Evolutionary conservation across 23 tunicate genomes (phyloP).

Genomic region (Halocynthia roretzi): DNA sequence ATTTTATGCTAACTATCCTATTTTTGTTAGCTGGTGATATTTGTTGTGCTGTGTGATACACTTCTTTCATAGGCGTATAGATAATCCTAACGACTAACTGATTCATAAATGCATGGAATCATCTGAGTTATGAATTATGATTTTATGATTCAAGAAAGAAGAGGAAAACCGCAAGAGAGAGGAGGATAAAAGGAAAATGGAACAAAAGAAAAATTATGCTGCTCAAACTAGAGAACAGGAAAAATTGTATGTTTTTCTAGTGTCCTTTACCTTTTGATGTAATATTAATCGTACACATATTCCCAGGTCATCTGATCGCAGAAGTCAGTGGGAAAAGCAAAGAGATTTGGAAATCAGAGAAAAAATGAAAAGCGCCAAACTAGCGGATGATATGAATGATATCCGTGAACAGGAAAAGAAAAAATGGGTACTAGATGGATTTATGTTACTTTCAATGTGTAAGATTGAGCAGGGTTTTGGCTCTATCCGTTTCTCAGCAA

Average conservation of each 20-base stretch:
- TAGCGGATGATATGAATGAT: constrained; percentile 49
- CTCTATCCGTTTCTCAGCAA: too few relatives aligned
- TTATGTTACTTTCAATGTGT: too few relatives aligned
- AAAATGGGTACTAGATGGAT: constrained; percentile 24
- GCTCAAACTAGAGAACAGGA: constrained; percentile 40
- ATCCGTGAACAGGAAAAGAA: constrained; percentile 35
- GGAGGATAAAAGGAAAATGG: constrained; percentile 35
- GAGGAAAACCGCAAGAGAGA: constrained; percentile 52
- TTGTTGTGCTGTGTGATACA: too few relatives aligned
- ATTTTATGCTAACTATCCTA: too few relatives aligned
- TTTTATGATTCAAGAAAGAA: constrained; percentile 30
- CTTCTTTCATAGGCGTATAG: too few relatives aligned
- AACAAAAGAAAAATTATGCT: constrained; percentile 29
- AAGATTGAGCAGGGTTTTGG: too few relatives aligned
- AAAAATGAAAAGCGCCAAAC: constrained; percentile 54
- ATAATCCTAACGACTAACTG: too few relatives aligned
- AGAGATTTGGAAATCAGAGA: constrained; percentile 65
- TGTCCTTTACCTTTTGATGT: background rate
- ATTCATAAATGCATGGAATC: too few relatives aligned
- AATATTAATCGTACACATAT: background rate
- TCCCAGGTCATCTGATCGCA: constrained; percentile 46
- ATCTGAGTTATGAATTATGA: too few relatives aligned
- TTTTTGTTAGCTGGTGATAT: too few relatives aligned
- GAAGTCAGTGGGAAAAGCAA: constrained; percentile 45
- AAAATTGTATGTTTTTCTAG: constrained; percentile 22